A percentile compares a stretch with the other conserved stretches of the same genome.
Conservation (phyloP, 2,797 vertebrate genomes). For the Lacerta agilis region DNA sequence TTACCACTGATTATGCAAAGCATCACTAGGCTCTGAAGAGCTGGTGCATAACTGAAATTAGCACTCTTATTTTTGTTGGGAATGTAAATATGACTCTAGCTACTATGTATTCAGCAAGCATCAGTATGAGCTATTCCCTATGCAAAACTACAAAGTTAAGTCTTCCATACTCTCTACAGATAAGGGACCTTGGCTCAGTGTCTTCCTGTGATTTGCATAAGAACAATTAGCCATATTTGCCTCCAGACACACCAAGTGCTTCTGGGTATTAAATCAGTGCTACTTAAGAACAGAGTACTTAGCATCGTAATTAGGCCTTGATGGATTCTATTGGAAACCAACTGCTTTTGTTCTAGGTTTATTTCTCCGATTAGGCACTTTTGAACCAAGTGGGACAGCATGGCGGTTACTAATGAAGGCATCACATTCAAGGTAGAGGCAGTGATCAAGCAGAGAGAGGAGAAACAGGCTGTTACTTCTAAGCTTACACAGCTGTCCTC, state of each 20-base stretch:
- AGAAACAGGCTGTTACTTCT: constrained; percentile 30
- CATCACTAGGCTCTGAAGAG: neutral
- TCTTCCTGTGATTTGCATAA: constrained; percentile 41
- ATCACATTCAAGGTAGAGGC: constrained; percentile 37
- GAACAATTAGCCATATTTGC: constrained; percentile 52
- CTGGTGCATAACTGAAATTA: constrained; percentile 18
- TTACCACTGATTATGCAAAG: neutral
- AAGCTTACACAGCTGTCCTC: constrained; percentile 9
- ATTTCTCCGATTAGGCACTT: constrained; percentile 48
- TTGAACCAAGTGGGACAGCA: constrained; percentile 32
- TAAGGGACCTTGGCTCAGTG: neutral
- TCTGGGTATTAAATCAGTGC: constrained; percentile 34
- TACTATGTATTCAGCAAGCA: neutral
- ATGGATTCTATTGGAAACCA: constrained; percentile 60
- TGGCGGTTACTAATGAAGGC: constrained; percentile 60
- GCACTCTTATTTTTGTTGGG: constrained; percentile 21
- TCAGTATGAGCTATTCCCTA: constrained; percentile 11
- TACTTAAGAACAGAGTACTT: constrained; percentile 43
- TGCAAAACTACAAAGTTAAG: neutral
- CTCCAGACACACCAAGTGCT: constrained; percentile 20
- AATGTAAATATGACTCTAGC: constrained; percentile 8
- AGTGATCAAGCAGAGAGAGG: constrained; percentile 34
- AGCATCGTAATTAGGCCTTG: constrained; percentile 53
- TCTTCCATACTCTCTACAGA: constrained; percentile 3
- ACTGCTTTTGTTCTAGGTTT: constrained; percentile 57